These are phyloP conservation scores for Eumaeus atala DNA, from an alignment of 1,140 invertebrate species.

Conservation along the genomic window DNA sequence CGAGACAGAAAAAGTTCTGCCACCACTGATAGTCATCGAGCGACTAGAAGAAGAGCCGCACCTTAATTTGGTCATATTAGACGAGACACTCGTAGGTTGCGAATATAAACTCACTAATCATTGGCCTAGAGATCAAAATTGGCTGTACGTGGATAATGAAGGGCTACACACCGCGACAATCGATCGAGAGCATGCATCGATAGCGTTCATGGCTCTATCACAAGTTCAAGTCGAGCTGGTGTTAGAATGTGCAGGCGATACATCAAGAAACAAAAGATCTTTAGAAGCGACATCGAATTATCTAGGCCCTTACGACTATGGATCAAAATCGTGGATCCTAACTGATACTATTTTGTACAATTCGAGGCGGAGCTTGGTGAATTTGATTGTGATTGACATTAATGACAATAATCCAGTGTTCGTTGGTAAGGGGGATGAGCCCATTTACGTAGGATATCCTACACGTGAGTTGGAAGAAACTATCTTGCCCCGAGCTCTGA, in stretches of 20 bases:
- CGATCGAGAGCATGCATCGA: constrained; percentile 64
- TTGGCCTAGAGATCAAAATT: constrained; percentile 51
- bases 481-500: constrained; percentile 55
- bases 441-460: constrained; percentile 69
- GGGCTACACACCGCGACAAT: constrained; percentile 48
- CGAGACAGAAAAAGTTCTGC: constrained; percentile 34
- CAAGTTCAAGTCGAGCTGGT: constrained; percentile 64
- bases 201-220: constrained; percentile 65
- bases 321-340: constrained; percentile 53
- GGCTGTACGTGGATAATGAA: constrained; percentile 51
- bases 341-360: constrained; percentile 52
- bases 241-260: constrained; percentile 42
- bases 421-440: constrained; percentile 42
- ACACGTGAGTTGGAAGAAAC: constrained; percentile 43
- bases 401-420: constrained; percentile 71
- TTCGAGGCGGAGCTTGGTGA: constrained; percentile 52
- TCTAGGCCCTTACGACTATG: constrained; percentile 46
- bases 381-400: constrained; percentile 69
- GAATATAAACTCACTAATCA: constrained; percentile 40
- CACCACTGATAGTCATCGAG: constrained; percentile 55
- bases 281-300: background rate
- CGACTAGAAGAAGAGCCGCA: constrained; percentile 56
- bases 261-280: constrained; percentile 36
- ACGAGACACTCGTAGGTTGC: constrained; percentile 36
- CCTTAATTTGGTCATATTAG: constrained; percentile 42